These are phyloP conservation scores for Chrysolina haemoptera DNA, from an alignment of 2,888 invertebrate genomes.

Conservation along the genomic window DNA sequence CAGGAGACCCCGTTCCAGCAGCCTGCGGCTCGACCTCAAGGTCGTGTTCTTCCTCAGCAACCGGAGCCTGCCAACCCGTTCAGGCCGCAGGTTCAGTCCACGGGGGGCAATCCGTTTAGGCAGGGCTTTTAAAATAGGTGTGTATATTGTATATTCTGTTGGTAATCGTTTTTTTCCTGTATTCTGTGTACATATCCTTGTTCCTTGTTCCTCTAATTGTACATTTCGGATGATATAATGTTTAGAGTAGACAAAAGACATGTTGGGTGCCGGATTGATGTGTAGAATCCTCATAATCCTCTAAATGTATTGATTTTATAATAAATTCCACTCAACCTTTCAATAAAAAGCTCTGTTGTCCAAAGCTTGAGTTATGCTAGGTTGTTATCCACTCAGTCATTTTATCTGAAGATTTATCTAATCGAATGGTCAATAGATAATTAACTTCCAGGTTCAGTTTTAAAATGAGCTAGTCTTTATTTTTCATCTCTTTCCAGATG, in stretches of 20 bases:
- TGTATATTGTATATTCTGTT: constrained; percentile 51
- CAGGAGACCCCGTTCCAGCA: constrained; percentile 69
- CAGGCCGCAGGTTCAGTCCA: constrained; percentile 57
- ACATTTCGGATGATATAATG: constrained; percentile 56
- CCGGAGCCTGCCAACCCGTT: constrained; percentile 57
- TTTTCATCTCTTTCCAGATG: too few species aligned
- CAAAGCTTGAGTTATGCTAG: too few species aligned
- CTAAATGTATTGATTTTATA: too few species aligned
- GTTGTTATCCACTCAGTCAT: too few species aligned
- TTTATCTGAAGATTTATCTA: too few species aligned
- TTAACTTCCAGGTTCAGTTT: too few species aligned
- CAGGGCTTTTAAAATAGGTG: constrained; percentile 76
- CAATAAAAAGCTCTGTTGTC: too few species aligned
- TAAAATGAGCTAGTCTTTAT: too few species aligned
- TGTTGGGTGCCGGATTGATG: not conserved
- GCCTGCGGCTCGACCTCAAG: constrained; percentile 70
- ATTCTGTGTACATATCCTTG: constrained; percentile 62
- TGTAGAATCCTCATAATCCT: not conserved
- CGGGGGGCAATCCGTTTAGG: constrained; percentile 70
- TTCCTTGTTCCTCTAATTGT: constrained; percentile 65
- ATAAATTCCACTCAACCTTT: too few species aligned
- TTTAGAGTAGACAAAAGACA: constrained; percentile 30
- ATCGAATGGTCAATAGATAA: too few species aligned
- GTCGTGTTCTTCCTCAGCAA: constrained; percentile 63
- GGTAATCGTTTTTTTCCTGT: constrained; percentile 46